Evolutionary conservation across 2,113 vertebrate species (phyloP), one percentile per base, ranked within the genome.

Genomic region (Mormyrus iriodes): DNA sequence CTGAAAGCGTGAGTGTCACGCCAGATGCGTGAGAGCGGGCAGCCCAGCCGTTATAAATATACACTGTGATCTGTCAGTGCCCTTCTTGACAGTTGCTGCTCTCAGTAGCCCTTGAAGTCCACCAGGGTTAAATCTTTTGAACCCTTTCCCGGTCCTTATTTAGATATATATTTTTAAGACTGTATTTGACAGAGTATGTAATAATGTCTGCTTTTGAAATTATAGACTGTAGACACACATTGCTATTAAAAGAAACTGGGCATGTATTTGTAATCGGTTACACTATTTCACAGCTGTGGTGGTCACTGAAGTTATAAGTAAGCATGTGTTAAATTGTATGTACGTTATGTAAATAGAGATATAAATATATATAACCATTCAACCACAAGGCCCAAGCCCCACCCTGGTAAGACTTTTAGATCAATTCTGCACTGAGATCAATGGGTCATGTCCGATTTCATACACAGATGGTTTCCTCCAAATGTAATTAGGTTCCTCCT

Each of bases 381-480:
- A 49, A 6, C 52, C n/a, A 44, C 27, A 51, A 84, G 27, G 19
- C n/a, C 15, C 42, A 39, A 27, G 58, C 27, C 87, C 58, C 21
- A 3, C 55, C 86, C 35, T 90, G 89, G 90, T 85, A 89, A 91
- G 91, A 65, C 85, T 12, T 39, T 90, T 19, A 49, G 19, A 93
- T 95, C 93, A 90, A 93, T 94, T 91, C 27, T 90, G 91, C 83
- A 85, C 90, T 90, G 19, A 88, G 93, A 95, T 97, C 96, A 94
- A 95, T 97, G 92, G 93, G 95, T 96, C 95, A 93, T 69, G 95
- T 97, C 95, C 93, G 4, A 96, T 97, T 97, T 97, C 95, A 96
- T 90, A 94, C 93, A 92, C 95, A 91, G 92, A 91, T 96, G 94
- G 91, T 92, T 93, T 90, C 89, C 90, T 51, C 92, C 92, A 89